Base-by-base conservation (phyloP, 2,888 invertebrate species). In the Trilocha varians region DNA sequence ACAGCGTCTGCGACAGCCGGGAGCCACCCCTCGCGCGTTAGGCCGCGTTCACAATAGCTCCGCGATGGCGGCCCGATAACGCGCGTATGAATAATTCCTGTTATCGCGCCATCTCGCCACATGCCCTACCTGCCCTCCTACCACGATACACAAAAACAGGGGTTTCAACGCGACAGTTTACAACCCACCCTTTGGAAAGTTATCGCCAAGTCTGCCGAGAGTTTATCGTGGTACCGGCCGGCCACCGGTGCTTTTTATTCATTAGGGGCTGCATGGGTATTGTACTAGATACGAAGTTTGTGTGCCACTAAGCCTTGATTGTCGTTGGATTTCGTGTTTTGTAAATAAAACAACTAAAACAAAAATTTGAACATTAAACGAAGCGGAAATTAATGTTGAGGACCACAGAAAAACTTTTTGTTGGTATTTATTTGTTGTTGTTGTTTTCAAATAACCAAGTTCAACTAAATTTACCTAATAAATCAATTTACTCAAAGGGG, bases 21-120 rank as follows among this genome's bases (percentile, higher is more conserved):
- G 68, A 78, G 75, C 79, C 79, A 77, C 84, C 84, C 83, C 79
- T 79, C 77, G 70, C 67, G 68, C 74, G 70, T 75, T 75, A 73
- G 73, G 67, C 73, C 66, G 64, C 62, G 77, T 70, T 71, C 74
- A 82, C 80, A 83, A 83, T 79, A 71, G 77, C 79, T 68, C 74
- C 65, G 74, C 78, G 85, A 84, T 84, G 82, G 82, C 78, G 73
- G 72, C 57, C 72, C 77, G 85, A 85, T 85, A 85, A 78, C 76
- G 73, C 63, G 72, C 74, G 80, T 84, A 83, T 84, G 85, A 84
- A 85, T 85, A 85, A 85, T 84, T 83, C 77, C 76, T 75, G 70
- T 78, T 84, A 85, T 85, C 85, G 80, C 75, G 53, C 76, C 74
- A 85, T 85, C 84, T 83, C 76, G 77, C 85, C 84, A 82, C 83